Base-by-base conservation (phyloP, 2,888 invertebrate genomes). In the Spodoptera littoralis region DNA sequence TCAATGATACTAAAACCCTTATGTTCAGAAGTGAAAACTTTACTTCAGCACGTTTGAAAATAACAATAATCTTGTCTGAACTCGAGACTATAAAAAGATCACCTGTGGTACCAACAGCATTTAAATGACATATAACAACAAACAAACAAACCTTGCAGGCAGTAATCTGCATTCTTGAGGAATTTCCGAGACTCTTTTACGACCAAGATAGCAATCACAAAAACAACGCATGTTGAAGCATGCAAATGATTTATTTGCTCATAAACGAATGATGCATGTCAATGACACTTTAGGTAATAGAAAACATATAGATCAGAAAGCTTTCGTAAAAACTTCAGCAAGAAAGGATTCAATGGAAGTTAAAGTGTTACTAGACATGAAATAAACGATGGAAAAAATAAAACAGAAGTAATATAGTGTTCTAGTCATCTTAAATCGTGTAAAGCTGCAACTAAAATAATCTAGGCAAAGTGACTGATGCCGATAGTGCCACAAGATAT, bases 221-320 rank as follows among this genome's bases (percentile, higher is more conserved):
- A 68, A 57, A 62, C 68, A 70, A 73, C 73, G 74, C 57, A 68
- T 68, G 69, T 53, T 51, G 42, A 61, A 43, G 36, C 45, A 57
- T 57, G 70, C 53, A 75, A 65, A 56, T 56, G 11, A 75, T 75
- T 70, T 56, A 64, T 70, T 60, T 65, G 65, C 70, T 57, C 65
- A 57, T 75, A 72, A 70, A 65, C 50, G 57, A 27, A 75, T 60
- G 76, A 70, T 48, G 65, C 59, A 65, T 75, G 71, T 72, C 71
- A 72, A 72, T 72, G 71, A 75, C 71, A 70, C 54, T 46, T 50
- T 50, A 18, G 27, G 41, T 51, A 49, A 36, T 36, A 70, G 65
- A 75, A 74, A 75, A 70, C 59, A 70, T 74, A 74, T 49, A 27
- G 65, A 27, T 27, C 27, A 27, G 5, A 27, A 27, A 27, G 27